phyloP scores from a whole-genome alignment of 2,113 vertebrate species.

The Plotosus lineatus region DNA sequence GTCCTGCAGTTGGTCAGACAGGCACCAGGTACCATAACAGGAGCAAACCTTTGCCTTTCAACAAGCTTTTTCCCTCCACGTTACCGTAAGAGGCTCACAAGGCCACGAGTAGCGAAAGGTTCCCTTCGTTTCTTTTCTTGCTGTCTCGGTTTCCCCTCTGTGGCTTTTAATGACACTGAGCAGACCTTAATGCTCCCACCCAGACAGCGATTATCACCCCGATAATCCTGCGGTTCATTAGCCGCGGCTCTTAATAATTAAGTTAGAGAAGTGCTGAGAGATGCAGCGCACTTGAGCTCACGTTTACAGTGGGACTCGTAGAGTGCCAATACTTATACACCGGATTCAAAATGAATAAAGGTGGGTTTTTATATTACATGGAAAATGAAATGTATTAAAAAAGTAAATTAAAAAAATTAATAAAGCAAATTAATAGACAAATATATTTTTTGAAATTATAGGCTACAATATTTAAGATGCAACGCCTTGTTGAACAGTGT shows the following conservation, averaged over 20 bases:
- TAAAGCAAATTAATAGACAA: too few species aligned
- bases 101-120: background rate
- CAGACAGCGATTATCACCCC: constrained; percentile 70
- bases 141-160: constrained; percentile 24
- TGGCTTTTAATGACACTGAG: constrained; percentile 60
- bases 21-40: too few species aligned
- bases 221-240: constrained; percentile 74
- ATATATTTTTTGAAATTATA: too few species aligned
- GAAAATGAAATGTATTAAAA: too few species aligned
- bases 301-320: constrained; percentile 61
- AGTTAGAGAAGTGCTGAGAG: constrained; percentile 61
- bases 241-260: constrained; percentile 63
- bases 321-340: constrained; percentile 33
- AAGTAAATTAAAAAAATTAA: too few species aligned
- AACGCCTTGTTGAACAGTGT: too few species aligned
- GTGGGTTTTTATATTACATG: too few species aligned
- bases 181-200: constrained; percentile 66
- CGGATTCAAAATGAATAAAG: background rate
- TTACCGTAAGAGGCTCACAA: background rate
- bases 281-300: constrained; percentile 60
- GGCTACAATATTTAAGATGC: too few species aligned
- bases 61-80: background rate
- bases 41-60: background rate
- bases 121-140: constrained; percentile 3
- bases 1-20: too few species aligned